Conservation (phyloP, 2,888 invertebrate species). For the Mesorhabditis spiculigera region DNA sequence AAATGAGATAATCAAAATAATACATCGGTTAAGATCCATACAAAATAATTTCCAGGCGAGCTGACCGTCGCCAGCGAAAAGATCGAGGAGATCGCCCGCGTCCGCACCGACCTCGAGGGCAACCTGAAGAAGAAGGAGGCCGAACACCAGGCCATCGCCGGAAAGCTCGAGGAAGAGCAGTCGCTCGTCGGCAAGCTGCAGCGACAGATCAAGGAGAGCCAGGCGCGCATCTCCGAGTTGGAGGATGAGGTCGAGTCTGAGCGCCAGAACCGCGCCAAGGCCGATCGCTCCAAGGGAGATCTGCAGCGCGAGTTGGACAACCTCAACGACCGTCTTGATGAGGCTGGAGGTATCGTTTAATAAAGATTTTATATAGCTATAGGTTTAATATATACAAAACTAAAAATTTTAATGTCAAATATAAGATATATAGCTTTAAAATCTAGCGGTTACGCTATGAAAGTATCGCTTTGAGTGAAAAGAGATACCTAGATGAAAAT, state of each 20-base stretch:
- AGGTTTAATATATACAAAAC: too few relatives aligned
- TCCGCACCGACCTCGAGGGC: slow-evolving; percentile 95
- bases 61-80: slow-evolving; percentile 97
- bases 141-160: slow-evolving; percentile 89
- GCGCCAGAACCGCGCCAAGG: slow-evolving; percentile 61
- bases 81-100: slow-evolving; percentile 90
- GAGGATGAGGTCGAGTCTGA: slow-evolving; percentile 99
- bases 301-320: slow-evolving; percentile 95
- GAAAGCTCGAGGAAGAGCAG: slow-evolving; percentile 97
- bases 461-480: too few relatives aligned
- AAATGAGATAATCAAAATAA: too few relatives aligned
- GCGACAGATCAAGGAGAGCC: slow-evolving; percentile 99
- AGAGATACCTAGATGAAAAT: too few relatives aligned
- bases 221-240: slow-evolving; percentile 90
- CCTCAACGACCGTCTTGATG: slow-evolving; percentile 92
- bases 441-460: too few relatives aligned
- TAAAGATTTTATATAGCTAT: too few relatives aligned
- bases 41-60: slow-evolving; percentile 64
- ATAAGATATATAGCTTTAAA: too few relatives aligned
- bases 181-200: slow-evolving; percentile 92
- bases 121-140: slow-evolving; percentile 95
- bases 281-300: slow-evolving; percentile 96
- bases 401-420: too few relatives aligned
- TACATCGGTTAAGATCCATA: too few relatives aligned
- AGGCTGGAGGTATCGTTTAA: slow-evolving; percentile 85